These are phyloP conservation scores for Hylomyscus alleni DNA, from an alignment of 2,797 vertebrate genomes.

Conservation along the genomic window DNA sequence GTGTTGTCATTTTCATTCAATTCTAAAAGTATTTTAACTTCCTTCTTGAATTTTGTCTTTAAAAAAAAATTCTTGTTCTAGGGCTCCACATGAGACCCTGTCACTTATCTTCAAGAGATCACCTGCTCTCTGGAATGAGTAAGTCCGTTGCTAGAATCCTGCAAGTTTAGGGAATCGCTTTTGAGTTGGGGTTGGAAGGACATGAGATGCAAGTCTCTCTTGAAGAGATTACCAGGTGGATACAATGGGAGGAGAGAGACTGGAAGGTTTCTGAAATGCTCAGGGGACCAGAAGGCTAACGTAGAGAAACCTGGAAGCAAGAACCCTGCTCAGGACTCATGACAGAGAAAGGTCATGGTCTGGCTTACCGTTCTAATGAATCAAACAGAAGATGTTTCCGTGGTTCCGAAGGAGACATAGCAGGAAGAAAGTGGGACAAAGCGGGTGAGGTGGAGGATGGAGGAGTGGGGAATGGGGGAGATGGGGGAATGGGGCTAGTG, in stretches of 20 bases:
- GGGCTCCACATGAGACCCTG: background rate
- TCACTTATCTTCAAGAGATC: background rate
- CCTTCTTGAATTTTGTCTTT: too few relatives aligned
- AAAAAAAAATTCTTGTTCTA: too few relatives aligned
- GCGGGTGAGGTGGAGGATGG: background rate
- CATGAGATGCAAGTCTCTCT: background rate
- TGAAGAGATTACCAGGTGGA: background rate
- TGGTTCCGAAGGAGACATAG: background rate
- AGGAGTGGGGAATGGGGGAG: too few relatives aligned
- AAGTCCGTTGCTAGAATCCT: background rate
- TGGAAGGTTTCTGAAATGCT: background rate
- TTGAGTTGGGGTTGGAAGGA: background rate
- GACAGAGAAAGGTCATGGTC: background rate
- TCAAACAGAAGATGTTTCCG: background rate
- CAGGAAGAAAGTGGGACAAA: fast-evolving
- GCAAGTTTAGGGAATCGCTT: background rate
- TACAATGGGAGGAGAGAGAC: background rate
- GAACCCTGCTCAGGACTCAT: background rate
- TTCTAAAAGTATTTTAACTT: too few relatives aligned
- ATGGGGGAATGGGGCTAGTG: too few relatives aligned
- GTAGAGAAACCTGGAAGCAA: background rate
- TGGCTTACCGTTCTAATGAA: background rate
- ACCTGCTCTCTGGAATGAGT: background rate
- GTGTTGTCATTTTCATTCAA: too few relatives aligned
- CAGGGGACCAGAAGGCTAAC: background rate